Conservation (phyloP, 2,797 vertebrate genomes). For the Capromys pilorides region DNA sequence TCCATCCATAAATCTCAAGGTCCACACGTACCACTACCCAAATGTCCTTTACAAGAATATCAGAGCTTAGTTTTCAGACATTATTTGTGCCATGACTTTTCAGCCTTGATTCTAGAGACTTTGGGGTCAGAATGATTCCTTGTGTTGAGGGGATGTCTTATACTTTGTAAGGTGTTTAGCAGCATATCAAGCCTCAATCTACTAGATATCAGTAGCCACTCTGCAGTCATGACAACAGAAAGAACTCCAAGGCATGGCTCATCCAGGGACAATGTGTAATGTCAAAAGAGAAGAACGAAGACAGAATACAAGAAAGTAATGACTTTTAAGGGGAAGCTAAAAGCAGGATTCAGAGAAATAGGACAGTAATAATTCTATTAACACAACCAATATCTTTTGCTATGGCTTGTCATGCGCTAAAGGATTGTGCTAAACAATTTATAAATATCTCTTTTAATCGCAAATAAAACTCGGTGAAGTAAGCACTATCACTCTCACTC, state of each 20-base stretch:
- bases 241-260: not conserved
- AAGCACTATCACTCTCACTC: not conserved
- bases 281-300: not conserved
- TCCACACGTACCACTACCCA: not conserved
- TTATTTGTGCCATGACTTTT: not conserved
- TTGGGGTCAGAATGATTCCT: not conserved
- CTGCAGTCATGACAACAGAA: not conserved
- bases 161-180: not conserved
- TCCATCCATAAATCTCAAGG: not conserved
- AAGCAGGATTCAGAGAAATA: slow-evolving; percentile 48
- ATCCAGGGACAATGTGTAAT: not conserved
- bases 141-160: not conserved
- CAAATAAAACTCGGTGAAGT: slow-evolving; percentile 25
- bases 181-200: not conserved
- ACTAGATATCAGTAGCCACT: not conserved
- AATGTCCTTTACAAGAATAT: not conserved
- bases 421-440: not conserved
- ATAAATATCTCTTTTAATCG: slow-evolving; percentile 16
- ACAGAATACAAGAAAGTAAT: not conserved
- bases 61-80: not conserved
- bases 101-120: not conserved
- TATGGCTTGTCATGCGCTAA: not conserved
- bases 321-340: slow-evolving; percentile 38
- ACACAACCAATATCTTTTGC: not conserved
- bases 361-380: not conserved